Percentiles rank a stretch among this genome's conserved stretches.
Evolutionary conservation across 2,888 invertebrate genomes (phyloP).

Genomic region (Amphimallon solstitiale): DNA sequence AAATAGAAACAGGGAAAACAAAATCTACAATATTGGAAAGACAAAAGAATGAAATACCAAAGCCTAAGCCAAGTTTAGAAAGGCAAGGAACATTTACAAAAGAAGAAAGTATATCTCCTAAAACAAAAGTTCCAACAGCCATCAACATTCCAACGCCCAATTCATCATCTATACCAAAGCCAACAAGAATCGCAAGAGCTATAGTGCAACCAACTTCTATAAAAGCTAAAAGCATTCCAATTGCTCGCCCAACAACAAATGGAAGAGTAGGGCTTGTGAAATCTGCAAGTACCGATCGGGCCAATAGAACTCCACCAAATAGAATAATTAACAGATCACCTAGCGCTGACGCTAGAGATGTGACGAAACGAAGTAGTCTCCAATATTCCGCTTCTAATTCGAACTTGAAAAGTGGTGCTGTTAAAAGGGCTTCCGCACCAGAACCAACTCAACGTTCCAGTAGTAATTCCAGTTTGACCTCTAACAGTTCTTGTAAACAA

Average conservation of each 20-base stretch:
- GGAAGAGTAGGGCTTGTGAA: conserved; percentile 51
- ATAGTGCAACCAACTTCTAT: conserved; percentile 55
- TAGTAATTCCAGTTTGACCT: conserved; percentile 71
- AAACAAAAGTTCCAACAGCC: conserved; percentile 40
- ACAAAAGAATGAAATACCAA: conserved; percentile 33
- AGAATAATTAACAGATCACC: conserved; percentile 58
- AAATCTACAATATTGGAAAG: conserved; percentile 14
- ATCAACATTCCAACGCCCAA: conserved; percentile 44
- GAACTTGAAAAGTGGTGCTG: conserved; percentile 66
- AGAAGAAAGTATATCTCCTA: conserved; percentile 70
- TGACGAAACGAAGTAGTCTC: conserved; percentile 54
- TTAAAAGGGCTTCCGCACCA: conserved; percentile 44
- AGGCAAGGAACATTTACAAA: conserved; percentile 94
- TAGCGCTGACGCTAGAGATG: conserved; percentile 60
- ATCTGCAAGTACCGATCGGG: conserved; percentile 55
- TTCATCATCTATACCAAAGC: conserved; percentile 56
- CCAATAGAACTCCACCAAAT: conserved; percentile 42
- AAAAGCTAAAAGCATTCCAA: conserved; percentile 16
- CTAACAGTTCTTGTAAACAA: conserved; percentile 68
- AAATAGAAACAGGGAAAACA: not conserved
- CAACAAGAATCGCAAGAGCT: conserved; percentile 54
- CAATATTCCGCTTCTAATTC: conserved; percentile 68
- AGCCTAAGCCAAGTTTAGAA: conserved; percentile 67
- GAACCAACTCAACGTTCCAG: conserved; percentile 61
- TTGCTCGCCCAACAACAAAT: conserved; percentile 57